Conservation (phyloP, 2,113 vertebrate species). For the Brachirus orientalis region DNA sequence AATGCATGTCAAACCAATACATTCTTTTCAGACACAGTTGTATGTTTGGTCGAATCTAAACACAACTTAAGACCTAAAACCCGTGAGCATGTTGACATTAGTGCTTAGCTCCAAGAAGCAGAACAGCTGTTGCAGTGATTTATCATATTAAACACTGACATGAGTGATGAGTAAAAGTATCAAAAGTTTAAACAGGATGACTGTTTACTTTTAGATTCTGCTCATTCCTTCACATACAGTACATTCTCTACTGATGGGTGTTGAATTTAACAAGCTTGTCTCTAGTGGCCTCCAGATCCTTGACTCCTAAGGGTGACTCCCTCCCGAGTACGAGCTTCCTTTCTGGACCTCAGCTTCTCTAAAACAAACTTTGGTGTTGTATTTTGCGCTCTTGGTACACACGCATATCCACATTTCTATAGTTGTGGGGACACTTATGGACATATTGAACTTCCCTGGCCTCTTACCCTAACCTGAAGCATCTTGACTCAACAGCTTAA, state of each 20-base stretch:
- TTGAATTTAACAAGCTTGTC: slow-evolving; percentile 67
- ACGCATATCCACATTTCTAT: not conserved
- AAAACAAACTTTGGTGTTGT: slow-evolving; percentile 35
- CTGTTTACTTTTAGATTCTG: slow-evolving; percentile 55
- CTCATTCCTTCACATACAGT: slow-evolving; percentile 41
- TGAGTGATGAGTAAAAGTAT: slow-evolving; percentile 33
- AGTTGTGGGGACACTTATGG: not conserved
- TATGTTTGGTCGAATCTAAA: not conserved
- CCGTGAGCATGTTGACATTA: too few species aligned
- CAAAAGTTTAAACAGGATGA: slow-evolving; percentile 22
- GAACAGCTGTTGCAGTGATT: slow-evolving; percentile 28
- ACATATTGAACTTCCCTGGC: not conserved
- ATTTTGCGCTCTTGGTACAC: slow-evolving; percentile 25
- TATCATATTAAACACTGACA: slow-evolving; percentile 22
- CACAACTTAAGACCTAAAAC: not conserved
- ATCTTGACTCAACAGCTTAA: not conserved
- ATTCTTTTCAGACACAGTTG: not conserved
- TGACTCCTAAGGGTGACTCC: slow-evolving; percentile 44
- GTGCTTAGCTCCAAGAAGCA: not conserved
- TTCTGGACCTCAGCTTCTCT: slow-evolving; percentile 36
- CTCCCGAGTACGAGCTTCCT: slow-evolving; percentile 55
- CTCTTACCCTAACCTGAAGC: not conserved
- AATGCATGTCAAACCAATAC: not conserved
- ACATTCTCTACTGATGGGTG: slow-evolving; percentile 38
- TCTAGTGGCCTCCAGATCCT: slow-evolving; percentile 60